Evolutionary conservation across 2,888 invertebrate genomes (phyloP), one percentile per base, ranked within the genome.

Genomic region (Lasius fuliginosus): DNA sequence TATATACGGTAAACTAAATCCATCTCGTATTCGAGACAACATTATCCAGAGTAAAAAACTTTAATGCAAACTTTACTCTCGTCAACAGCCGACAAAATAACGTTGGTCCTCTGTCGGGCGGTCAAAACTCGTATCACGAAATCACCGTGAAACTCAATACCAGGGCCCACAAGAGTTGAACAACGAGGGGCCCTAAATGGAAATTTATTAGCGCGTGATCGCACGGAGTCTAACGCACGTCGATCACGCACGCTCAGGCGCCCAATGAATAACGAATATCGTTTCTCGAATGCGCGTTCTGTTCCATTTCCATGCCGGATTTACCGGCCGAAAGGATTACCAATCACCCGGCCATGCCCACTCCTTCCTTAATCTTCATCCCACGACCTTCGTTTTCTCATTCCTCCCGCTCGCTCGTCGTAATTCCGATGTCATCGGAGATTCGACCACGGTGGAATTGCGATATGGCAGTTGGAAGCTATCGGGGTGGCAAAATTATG

Each of bases 301-400:
- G 75, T 75, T 69, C 84, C 76, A 84, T 86, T 85, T 85, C 75
- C 82, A 60, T 69, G 79, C 27, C 74, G 89, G 86, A 84, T 89
- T 89, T 84, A 87, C 86, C 82, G 85, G 76, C 73, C 83, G 83
- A 86, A 82, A 71, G 90, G 90, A 90, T 90, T 90, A 90, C 85
- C 90, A 90, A 90, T 90, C 90, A 88, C 83, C 62, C 83, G 73
- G 65, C 71, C 83, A 79, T 88, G 69, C 76, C 74, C 71, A 42
- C 18, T 84, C 71, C 83, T 85, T 82, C 84, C 83, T 79, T 71
- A 84, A n/a, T 83, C 81, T 64, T 71, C 74, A 60, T 68, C 30
- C 58, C 68, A 81, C 53, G 67, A 75, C 64, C 46, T 83, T 60
- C 68, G 49, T 69, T 53, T 53, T 68, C 40, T 49, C 58, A 58